A percentile compares a stretch with the other conserved stretches of the same genome.
Evolutionary conservation across 2,888 invertebrate species (phyloP).

Genomic region (Aphidius colemani): DNA sequence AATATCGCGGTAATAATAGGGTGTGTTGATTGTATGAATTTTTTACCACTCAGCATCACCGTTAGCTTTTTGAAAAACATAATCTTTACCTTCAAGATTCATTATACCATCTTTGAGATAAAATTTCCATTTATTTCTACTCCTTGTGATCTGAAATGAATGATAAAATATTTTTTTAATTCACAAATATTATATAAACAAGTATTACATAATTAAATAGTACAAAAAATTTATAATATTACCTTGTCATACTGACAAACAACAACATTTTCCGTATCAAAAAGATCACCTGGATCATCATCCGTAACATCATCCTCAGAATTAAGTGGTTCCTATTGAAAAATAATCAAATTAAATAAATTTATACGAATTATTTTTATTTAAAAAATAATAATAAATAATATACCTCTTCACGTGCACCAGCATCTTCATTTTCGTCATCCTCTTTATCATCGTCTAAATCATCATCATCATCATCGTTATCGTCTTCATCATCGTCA

Average conservation of each 20-base stretch:
- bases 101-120: slow-evolving; percentile 99
- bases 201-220: slow-evolving; percentile 2
- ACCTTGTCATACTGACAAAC: slow-evolving; percentile 99
- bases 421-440: slow-evolving; percentile 58
- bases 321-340: slow-evolving; percentile 83
- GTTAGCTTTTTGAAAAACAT: slow-evolving; percentile 97
- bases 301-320: slow-evolving; percentile 98
- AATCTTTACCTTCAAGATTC: slow-evolving; percentile 98
- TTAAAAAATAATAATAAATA: background rate
- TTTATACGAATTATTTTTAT: background rate
- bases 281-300: slow-evolving; percentile 91
- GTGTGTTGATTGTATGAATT: background rate
- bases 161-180: slow-evolving; percentile 4
- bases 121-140: slow-evolving; percentile 99
- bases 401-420: slow-evolving; percentile 55
- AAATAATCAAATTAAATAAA: slow-evolving; percentile 10
- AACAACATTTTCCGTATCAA: slow-evolving; percentile 98
- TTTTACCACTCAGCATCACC: slow-evolving; percentile 99
- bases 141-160: slow-evolving; percentile 83
- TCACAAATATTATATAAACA: slow-evolving; percentile 8
- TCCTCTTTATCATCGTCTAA: slow-evolving; percentile 61
- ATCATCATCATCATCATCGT: slow-evolving; percentile 62
- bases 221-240: background rate
- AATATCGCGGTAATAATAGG: background rate
- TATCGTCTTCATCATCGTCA: slow-evolving; percentile 77